Evolutionary conservation across 37 sponge, comb jelly and placozoan species (phyloP).

Genomic region (Spongilla lacustris): DNA sequence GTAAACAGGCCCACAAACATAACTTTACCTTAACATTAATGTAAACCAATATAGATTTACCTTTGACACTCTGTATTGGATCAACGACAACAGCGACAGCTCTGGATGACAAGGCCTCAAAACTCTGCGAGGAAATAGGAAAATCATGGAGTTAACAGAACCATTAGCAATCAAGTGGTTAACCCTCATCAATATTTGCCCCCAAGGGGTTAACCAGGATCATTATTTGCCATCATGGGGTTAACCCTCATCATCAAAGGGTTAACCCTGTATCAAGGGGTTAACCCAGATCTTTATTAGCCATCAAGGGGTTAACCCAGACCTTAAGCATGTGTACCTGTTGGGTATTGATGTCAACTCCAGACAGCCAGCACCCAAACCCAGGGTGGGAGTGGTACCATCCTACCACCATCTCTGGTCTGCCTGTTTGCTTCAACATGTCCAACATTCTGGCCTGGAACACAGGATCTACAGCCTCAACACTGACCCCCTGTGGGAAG

Average conservation of each 20-base stretch:
- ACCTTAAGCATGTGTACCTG: conserved; percentile 30
- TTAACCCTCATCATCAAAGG: background rate
- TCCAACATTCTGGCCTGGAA: conserved; percentile 99
- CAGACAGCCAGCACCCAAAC: conserved; percentile 99
- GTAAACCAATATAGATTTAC: too few relatives aligned
- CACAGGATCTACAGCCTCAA: conserved; percentile 99
- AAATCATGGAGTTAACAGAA: background rate
- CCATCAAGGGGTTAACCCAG: background rate
- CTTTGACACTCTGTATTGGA: conserved; percentile 99
- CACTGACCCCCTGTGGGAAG: conserved; percentile 88
- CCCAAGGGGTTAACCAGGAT: background rate
- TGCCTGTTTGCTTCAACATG: conserved; percentile 98
- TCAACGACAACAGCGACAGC: conserved; percentile 99
- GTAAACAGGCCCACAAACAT: too few relatives aligned
- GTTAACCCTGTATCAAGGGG: too few relatives aligned
- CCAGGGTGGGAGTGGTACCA: conserved; percentile 99
- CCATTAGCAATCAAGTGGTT: background rate
- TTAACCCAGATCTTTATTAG: background rate
- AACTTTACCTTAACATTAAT: too few relatives aligned
- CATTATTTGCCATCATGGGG: background rate
- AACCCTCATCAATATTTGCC: too few relatives aligned
- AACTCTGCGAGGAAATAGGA: conserved; percentile 71
- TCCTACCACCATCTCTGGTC: conserved; percentile 99
- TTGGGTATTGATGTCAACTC: conserved; percentile 97
- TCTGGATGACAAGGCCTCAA: conserved; percentile 93